A percentile compares a stretch with the other conserved stretches of the same genome.
Evolutionary conservation across 2,113 vertebrate species (phyloP).

Genomic region (Zosterops japonicus): DNA sequence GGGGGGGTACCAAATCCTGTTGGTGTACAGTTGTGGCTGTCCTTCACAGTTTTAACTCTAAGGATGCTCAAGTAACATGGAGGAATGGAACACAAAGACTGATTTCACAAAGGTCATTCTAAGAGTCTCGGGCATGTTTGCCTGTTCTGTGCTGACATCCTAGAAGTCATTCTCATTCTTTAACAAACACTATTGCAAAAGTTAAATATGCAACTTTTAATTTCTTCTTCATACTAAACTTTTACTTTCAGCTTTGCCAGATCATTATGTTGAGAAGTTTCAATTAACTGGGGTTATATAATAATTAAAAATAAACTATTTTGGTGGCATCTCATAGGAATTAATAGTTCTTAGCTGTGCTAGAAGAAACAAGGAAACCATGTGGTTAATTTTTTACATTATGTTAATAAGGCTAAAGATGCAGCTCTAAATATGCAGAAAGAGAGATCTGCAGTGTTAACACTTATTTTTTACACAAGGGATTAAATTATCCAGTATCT

Average conservation of each 20-base stretch:
- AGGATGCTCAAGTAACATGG: background rate
- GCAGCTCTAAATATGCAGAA: background rate
- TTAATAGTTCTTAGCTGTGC: background rate
- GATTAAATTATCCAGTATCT: background rate
- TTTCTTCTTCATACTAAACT: background rate
- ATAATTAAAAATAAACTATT: background rate
- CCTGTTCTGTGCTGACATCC: rapidly evolving
- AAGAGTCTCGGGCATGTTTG: rapidly evolving
- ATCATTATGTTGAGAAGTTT: background rate
- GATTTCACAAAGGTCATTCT: background rate
- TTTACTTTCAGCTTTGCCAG: background rate
- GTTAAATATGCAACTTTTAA: background rate
- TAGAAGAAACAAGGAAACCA: background rate
- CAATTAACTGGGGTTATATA: background rate
- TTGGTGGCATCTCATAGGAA: background rate
- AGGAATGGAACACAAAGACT: background rate
- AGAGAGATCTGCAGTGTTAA: background rate
- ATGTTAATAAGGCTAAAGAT: background rate
- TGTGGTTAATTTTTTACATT: background rate
- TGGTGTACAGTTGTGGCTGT: background rate
- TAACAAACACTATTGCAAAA: background rate
- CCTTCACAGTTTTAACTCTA: background rate
- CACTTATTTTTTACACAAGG: background rate
- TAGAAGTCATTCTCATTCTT: background rate
- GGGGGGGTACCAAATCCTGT: background rate